Base-by-base conservation (phyloP, 2,888 invertebrate species). In the Colostygia pectinataria region DNA sequence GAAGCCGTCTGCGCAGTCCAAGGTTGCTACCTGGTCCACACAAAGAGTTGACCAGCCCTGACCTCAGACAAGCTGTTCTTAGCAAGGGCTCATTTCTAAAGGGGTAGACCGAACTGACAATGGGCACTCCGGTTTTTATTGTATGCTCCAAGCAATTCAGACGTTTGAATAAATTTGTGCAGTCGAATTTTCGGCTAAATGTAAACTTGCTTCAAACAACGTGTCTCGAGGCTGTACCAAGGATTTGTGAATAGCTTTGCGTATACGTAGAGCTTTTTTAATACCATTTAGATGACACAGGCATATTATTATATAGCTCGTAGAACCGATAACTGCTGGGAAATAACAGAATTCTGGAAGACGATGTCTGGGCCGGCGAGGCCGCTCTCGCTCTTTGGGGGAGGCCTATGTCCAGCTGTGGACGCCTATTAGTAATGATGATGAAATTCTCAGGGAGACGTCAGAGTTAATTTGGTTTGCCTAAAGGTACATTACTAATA, bases 31-130 rank as follows among this genome's bases (percentile, higher is more conserved):
- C 34, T 31, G 46, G 10, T 10, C 14, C 15, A 31, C 28, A 44
- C 34, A 36, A 51, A 40, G 31, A 34, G 29, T 36, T 47, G 47
- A 40, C 40, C 40, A 45, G 38, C 28, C 51, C 33, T 46, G 51
- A 52, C 51, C 51, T 52, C 18, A 23, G 39, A 9, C 48, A 40
- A 36, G 41, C 14, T 10, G 28, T 18, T 33, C 33, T 18, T 18
- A 28, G 34, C 28, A 40, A 40, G 46, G 40, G 29, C 29, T 29
- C 28, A 34, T 12, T 49, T 38, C 15, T 33, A 33, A 20, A 38
- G 37, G 42, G 42, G 37, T 34, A 12, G 20, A 10, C 9, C 6
- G 8, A 9, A 5, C 36, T 20, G 13, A 36, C 44, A 46, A 40
- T 12, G n/a, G 20, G 31, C 6, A 1, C 23, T 5, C 31, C 29